These are phyloP conservation scores for Gonatopus flavifemur DNA, from an alignment of 1,140 invertebrate genomes.

Conservation along the genomic window DNA sequence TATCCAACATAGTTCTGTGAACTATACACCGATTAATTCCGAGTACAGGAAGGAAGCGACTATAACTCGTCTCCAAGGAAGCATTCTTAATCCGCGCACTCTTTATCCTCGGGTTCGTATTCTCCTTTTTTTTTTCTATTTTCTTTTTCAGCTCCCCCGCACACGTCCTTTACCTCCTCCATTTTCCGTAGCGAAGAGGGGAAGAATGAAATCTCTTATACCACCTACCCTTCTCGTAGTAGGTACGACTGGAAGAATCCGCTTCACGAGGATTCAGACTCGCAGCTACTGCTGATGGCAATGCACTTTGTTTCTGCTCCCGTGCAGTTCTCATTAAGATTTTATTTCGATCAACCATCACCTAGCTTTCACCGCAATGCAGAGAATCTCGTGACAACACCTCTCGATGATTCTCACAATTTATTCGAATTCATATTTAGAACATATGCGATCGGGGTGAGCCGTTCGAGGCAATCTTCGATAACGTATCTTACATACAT, in stretches of 20 bases:
- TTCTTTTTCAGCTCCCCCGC: conserved; percentile 9
- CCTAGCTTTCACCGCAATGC: too few species aligned
- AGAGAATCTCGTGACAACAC: too few species aligned
- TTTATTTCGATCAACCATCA: too few species aligned
- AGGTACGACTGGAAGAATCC: too few species aligned
- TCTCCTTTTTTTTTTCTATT: conserved; percentile 9
- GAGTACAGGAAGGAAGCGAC: conserved; percentile 56
- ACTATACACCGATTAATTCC: conserved; percentile 59
- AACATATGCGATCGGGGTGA: too few species aligned
- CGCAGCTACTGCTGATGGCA: conserved; percentile 43
- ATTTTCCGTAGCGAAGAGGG: conserved; percentile 30
- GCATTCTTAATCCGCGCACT: conserved; percentile 57
- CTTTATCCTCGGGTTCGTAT: conserved; percentile 49
- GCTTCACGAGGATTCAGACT: conserved; percentile 33
- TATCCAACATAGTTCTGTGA: too few species aligned
- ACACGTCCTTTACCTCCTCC: conserved; percentile 15
- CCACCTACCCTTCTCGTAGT: conserved; percentile 26
- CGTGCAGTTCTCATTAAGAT: conserved; percentile 42
- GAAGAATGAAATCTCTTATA: conserved; percentile 35
- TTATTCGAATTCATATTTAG: too few species aligned
- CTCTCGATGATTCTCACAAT: too few species aligned
- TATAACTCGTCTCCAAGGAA: conserved; percentile 58
- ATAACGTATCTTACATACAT: too few species aligned
- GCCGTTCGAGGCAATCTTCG: too few species aligned
- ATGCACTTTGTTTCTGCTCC: conserved; percentile 43